These are phyloP conservation scores for Tachysurus vachellii DNA, from an alignment of 2,113 vertebrate genomes.

Conservation along the genomic window DNA sequence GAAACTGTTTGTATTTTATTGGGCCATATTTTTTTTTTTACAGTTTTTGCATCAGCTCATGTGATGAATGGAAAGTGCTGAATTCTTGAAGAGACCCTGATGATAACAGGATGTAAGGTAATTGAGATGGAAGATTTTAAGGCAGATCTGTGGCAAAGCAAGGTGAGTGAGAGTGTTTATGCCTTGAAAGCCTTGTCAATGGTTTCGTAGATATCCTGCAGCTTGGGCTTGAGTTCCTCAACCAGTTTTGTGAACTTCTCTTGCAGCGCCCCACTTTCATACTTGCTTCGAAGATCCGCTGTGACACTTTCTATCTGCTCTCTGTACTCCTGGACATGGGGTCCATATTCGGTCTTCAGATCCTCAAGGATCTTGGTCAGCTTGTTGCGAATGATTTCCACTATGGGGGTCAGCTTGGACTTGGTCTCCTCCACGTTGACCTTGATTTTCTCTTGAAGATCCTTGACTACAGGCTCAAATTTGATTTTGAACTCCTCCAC, in stretches of 20 bases:
- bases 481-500: conserved; percentile 62
- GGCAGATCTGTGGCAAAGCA: background rate
- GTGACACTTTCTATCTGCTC: conserved; percentile 59
- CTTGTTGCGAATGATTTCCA: conserved; percentile 70
- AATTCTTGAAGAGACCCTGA: conserved; percentile 4
- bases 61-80: conserved; percentile 32
- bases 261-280: conserved; percentile 56
- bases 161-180: conserved; percentile 49
- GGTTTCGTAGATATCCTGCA: conserved; percentile 28
- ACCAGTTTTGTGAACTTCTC: conserved; percentile 57
- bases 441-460: conserved; percentile 66
- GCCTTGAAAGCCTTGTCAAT: background rate
- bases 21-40: too few relatives aligned
- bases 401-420: conserved; percentile 67
- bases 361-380: conserved; percentile 67
- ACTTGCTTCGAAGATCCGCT: conserved; percentile 44
- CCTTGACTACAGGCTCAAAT: conserved; percentile 62
- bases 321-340: conserved; percentile 71
- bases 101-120: background rate
- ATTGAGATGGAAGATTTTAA: background rate
- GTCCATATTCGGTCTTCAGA: conserved; percentile 59
- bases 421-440: conserved; percentile 80
- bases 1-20: background rate
- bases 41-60: conserved; percentile 17
- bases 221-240: conserved; percentile 50